Base-by-base conservation (phyloP, 2,797 vertebrate species). In the Prionace glauca region DNA sequence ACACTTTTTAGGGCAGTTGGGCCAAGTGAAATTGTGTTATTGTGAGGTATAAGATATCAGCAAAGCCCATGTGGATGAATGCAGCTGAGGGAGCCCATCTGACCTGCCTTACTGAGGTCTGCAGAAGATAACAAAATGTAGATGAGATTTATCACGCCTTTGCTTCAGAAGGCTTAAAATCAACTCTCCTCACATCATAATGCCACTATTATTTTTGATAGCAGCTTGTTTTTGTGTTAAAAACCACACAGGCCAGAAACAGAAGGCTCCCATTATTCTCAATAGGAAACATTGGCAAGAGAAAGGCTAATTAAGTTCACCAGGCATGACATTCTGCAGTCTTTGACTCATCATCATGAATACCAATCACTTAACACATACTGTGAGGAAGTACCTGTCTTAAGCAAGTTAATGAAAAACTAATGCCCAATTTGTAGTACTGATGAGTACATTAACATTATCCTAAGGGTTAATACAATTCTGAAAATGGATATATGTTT, bases 321-420 rank as follows among this genome's bases (percentile, higher is more conserved):
- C n/a, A 93, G 71, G 20, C 60, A 69, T 41, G 22, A 71, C 65
- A 69, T 67, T 93, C n/a, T 41, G 56, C 41, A 22, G 36, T 93
- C 18, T 93, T 67, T 93, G 91, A 41, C 32, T 71, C 32, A 93
- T 71, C 65, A 41, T 41, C 2, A 12, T 93, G 91, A 45, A 41
- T 93, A 69, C 36, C 91, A 93, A 71, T 93, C 87, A 90, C 62
- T n/a, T 90, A 90, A 90, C 50, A 90, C 87, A 62, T 32, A 90
- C 56, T 90, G 87, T 90, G 87, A 90, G 56, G 32, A 90, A 90
- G 50, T 90, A 90, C 26, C 62, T 90, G 50, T 90, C 50, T 62
- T 90, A 90, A 90, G 87, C 87, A 90, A 90, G 87, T 60, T 32
- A 60, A 90, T 90, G 50, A 62, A 90, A 90, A 90, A 32, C 56